phyloP scores from a whole-genome alignment of 2,888 invertebrate species.

The Trissoscelio sp. region DNA sequence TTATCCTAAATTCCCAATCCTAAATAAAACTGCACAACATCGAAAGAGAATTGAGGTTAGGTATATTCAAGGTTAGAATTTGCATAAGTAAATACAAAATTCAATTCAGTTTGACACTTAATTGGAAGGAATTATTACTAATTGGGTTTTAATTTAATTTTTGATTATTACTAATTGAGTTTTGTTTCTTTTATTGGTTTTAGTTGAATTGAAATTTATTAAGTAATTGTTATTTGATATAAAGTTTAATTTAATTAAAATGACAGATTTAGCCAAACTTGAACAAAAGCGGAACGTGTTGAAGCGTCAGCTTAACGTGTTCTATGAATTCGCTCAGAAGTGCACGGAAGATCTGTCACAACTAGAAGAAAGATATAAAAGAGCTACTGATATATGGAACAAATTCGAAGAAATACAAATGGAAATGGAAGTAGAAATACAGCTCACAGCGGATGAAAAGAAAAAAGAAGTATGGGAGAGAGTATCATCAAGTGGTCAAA shows the following conservation, averaged over 20 bases:
- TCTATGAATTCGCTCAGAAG: neutral
- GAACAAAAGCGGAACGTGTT: neutral
- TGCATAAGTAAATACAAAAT: neutral
- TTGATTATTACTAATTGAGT: too few species aligned
- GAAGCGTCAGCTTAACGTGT: neutral
- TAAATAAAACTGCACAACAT: too few species aligned
- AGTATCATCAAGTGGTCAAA: neutral
- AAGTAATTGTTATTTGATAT: neutral
- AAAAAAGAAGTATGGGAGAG: neutral
- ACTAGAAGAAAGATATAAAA: conserved; percentile 10
- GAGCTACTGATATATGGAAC: neutral
- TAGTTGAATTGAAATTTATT: neutral
- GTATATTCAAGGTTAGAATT: too few species aligned
- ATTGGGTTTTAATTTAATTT: too few species aligned
- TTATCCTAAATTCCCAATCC: too few species aligned
- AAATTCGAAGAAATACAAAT: neutral
- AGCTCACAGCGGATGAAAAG: neutral
- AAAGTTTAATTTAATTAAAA: neutral
- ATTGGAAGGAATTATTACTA: neutral
- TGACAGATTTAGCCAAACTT: neutral
- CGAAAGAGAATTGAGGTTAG: too few species aligned
- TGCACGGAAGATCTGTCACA: neutral
- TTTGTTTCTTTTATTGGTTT: neutral
- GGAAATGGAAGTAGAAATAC: neutral
- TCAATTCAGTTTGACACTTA: neutral